Evolutionary conservation across 2,888 invertebrate genomes (phyloP), one percentile per base, ranked within the genome.

Genomic region (Acanthoscelides obtectus): DNA sequence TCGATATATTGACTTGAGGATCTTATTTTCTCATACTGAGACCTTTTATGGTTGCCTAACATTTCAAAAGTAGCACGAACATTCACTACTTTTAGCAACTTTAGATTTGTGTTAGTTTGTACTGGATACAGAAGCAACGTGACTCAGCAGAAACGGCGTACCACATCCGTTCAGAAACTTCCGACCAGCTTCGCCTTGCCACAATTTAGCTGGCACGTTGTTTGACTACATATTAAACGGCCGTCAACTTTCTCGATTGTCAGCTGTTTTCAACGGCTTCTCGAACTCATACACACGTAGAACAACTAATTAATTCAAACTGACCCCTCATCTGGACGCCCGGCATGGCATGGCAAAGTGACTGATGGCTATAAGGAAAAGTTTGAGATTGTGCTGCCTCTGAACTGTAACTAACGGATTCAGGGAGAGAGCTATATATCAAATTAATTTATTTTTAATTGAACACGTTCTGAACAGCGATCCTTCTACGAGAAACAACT

Each of bases 251-350:
- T 81, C 79, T 80, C 80, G 79, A 81, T 80, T 82, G 81, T 82
- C 81, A 82, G 81, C 81, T 82, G 81, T 82, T 82, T 80, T 73
- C 78, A 82, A 82, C 81, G 79, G 81, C 80, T 80, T 80, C 79
- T 75, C 74, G 66, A 70, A 66, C 45, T 45, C 45, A 12, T 45
- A 45, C 45, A 45, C 45, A 45, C 45, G 45, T 45, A 45, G 66
- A 67, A 75, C 72, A 75, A 79, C 81, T 81, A 82, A 82, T 82
- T 82, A 82, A 81, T 81, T 78, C 78, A 74, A 45, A 80, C 81
- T 81, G 81, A 81, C 81, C 81, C 79, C 76, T 77, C 77, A 79
- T 78, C 79, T 22, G 68, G 78, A 79, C 77, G n/a, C n/a, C n/a
- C n/a, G n/a, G n/a, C n/a, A n/a, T n/a, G n/a, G n/a, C n/a, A n/a